Base-by-base conservation (phyloP, 2,888 invertebrate genomes). In the Trissoscelio sp. region DNA sequence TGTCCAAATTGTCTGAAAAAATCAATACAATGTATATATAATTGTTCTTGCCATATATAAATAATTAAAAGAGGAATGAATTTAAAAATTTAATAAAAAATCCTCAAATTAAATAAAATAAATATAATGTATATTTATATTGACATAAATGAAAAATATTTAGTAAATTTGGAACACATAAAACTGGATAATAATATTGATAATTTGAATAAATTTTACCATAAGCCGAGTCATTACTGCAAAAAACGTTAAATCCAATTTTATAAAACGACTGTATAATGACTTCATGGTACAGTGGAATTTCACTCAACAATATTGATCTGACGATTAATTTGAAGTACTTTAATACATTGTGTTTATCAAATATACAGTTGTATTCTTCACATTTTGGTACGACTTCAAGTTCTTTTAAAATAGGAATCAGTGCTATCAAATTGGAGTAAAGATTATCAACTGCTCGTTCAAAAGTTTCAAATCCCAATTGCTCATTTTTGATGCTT, bases 231-330 rank as follows among this genome's bases (percentile, higher is more conserved):
- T 91, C 89, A n/a, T 89, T 88, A 79, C 91, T 91, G 83, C 90
- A 90, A 88, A 96, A 96, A 0, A 96, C 94, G 88, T 94, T 95
- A 83, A 97, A 95, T 3, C 96, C 95, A 16, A 95, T 93, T 91
- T 94, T 94, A 88, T 96, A 97, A 90, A 96, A 97, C 64, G 94
- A 94, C 85, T 94, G 93, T 0, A 96, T 94, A 28, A 96, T 94
- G 6, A 93, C 91, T 87, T 95, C 94, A 85, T 95, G 95, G 85
- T 95, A 93, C 6, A 95, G 90, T 18, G 96, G 95, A 16, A 96
- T 89, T 86, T 96, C 95, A 5, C 96, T 94, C 11, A 96, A 89
- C 53, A 97, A 88, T 7, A 94, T 93, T 11, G 95, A 93, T 87
- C 94, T 92, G 7, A 96, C 92, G 20, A 95, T 92, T 82, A 95